Percentiles rank a stretch among this genome's conserved stretches.
Conservation (phyloP, 1,140 invertebrate genomes). For the Musca domestica region DNA sequence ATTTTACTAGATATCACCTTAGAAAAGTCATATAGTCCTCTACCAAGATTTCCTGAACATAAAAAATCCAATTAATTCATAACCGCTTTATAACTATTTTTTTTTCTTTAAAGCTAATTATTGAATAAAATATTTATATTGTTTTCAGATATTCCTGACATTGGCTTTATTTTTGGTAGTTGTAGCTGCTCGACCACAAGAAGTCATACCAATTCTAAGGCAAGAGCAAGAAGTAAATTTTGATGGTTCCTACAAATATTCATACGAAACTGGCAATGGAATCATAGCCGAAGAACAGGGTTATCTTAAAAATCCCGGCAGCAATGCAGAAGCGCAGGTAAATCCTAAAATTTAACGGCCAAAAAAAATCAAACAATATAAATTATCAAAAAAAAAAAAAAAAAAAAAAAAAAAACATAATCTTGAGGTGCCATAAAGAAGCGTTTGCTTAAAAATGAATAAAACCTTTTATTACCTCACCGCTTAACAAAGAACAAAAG, state of each 20-base stretch:
- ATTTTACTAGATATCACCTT: too few species aligned
- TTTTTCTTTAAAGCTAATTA: too few species aligned
- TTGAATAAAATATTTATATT: too few species aligned
- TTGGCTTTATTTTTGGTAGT: slow-evolving; percentile 6
- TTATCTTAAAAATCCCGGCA: slow-evolving; percentile 65
- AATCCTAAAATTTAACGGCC: slow-evolving; percentile 10
- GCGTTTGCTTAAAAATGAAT: not conserved
- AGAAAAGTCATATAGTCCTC: too few species aligned
- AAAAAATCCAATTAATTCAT: too few species aligned
- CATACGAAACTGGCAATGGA: slow-evolving; percentile 66
- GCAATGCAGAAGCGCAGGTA: slow-evolving; percentile 60
- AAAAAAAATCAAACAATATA: too few species aligned
- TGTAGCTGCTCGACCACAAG: slow-evolving; percentile 40
- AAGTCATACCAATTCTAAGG: slow-evolving; percentile 61
- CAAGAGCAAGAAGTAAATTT: slow-evolving; percentile 64
- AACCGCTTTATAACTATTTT: too few species aligned
- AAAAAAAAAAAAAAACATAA: not conserved
- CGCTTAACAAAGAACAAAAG: not conserved
- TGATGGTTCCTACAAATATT: slow-evolving; percentile 67
- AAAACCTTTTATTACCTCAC: not conserved
- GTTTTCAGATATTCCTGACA: slow-evolving; percentile 15
- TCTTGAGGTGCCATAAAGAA: not conserved
- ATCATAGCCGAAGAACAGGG: slow-evolving; percentile 67
- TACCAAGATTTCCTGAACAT: too few species aligned
- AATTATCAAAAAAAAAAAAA: too few species aligned